Evolutionary conservation across 2,797 vertebrate species (phyloP).

Genomic region (Psittacula derbiana): DNA sequence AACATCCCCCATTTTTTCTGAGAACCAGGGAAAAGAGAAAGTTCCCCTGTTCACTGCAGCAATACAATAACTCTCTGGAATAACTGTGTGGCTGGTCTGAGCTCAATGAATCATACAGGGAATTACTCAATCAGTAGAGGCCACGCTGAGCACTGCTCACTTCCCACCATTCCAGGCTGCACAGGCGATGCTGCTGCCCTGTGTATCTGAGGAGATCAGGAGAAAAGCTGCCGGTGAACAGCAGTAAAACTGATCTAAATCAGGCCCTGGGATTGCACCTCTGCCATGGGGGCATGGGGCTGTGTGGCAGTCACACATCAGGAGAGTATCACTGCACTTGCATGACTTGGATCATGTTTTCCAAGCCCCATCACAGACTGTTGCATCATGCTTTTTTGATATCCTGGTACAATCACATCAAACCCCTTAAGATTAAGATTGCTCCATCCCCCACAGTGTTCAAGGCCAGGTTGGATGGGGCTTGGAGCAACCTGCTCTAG

Average conservation of each 20-base stretch:
- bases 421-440: not conserved
- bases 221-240: not conserved
- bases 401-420: not conserved
- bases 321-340: not conserved
- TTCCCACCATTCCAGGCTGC: not conserved
- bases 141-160: not conserved
- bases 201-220: not conserved
- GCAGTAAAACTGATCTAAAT: not conserved
- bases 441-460: not conserved
- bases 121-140: not conserved
- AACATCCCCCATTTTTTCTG: not conserved
- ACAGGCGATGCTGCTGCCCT: rapidly evolving
- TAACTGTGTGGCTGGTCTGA: not conserved
- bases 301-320: not conserved
- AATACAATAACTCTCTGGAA: not conserved
- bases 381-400: not conserved
- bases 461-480: not conserved
- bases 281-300: not conserved
- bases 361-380: not conserved
- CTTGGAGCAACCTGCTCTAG: not conserved
- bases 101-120: not conserved
- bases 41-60: not conserved
- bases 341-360: not conserved
- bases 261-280: not conserved
- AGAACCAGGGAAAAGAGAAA: not conserved